phyloP scores from a whole-genome alignment of 2,113 vertebrate genomes.

The Archilochus colubris region DNA sequence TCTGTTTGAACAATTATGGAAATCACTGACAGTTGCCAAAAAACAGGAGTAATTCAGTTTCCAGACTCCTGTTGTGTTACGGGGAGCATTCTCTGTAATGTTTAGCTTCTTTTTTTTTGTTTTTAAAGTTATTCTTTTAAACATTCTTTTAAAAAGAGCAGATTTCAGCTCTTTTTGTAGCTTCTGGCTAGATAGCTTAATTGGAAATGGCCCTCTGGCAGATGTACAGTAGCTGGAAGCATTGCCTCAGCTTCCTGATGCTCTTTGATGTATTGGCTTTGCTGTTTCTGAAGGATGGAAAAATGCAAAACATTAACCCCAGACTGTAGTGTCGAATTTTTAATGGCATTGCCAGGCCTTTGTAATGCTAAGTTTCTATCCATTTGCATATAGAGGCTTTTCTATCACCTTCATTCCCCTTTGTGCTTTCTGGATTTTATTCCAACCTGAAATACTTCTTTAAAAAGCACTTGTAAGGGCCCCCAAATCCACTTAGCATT shows the following conservation, averaged over 20 bases:
- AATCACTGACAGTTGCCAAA: not conserved
- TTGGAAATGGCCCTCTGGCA: not conserved
- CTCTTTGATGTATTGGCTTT: not conserved
- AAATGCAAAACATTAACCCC: not conserved
- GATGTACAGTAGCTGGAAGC: not conserved
- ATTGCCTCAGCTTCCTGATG: not conserved
- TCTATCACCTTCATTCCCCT: not conserved
- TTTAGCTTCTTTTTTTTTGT: not conserved
- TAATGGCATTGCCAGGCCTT: not conserved
- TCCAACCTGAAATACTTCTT: not conserved
- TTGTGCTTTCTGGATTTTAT: not conserved
- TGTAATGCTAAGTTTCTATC: not conserved
- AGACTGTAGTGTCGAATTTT: not conserved
- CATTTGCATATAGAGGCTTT: not conserved
- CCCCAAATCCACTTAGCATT: not conserved
- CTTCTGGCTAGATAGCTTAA: not conserved
- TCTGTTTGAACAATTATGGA: not conserved
- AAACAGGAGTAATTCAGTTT: not conserved
- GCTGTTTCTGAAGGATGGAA: not conserved
- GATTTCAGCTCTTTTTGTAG: not conserved
- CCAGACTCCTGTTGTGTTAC: not conserved
- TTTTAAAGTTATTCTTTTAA: too few relatives aligned
- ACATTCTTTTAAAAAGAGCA: too few relatives aligned
- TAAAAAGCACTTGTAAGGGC: not conserved
- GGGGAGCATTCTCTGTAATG: not conserved